Evolutionary conservation across 2,888 invertebrate species (phyloP), one percentile per base, ranked within the genome.

Genomic region (Argyresthia goedartella): DNA sequence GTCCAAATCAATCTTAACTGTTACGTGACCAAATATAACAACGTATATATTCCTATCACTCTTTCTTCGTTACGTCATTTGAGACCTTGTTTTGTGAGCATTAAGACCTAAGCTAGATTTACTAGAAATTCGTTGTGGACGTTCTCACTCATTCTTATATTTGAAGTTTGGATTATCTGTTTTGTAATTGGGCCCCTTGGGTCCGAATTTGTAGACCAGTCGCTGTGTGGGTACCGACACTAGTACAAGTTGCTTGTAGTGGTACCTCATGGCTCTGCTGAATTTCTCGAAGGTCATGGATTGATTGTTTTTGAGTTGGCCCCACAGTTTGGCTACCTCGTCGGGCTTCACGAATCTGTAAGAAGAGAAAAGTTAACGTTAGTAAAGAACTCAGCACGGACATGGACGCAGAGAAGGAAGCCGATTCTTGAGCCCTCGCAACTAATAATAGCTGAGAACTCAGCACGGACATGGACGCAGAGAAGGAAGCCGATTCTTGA

Each of bases 221-320:
- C 94, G 88, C 44, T 92, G 89, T 10, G 93, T 93, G 53, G 92
- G 89, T 9, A 94, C 94, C 4, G 94, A 92, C 50, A 90, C 88
- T 53, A 94, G 89, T 16, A 94, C 92, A 59, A 90, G 81, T 64
- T 92, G 92, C 67, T 92, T 90, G 82, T 95, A 95, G 76, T 95
- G 94, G 75, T 95, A 95, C 72, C 94, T 90, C 93, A 97, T 95
- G 13, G 96, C 96, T 57, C 96, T 81, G 75, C 95, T 95, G 65
- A 97, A 90, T 79, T 97, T 97, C 74, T 96, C 96, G 69, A 96
- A 97, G 44, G 94, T 96, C 96, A 97, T 97, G 70, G 92, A 91
- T 50, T 91, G 91, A 69, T 96, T 96, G 71, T 93, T 92, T 71
- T 96, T 96, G 72, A 93, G 73, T 56, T 91, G 90, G 4, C 96